Evolutionary conservation across 2,888 invertebrate genomes (phyloP).

Genomic region (Chloromyia formosa): DNA sequence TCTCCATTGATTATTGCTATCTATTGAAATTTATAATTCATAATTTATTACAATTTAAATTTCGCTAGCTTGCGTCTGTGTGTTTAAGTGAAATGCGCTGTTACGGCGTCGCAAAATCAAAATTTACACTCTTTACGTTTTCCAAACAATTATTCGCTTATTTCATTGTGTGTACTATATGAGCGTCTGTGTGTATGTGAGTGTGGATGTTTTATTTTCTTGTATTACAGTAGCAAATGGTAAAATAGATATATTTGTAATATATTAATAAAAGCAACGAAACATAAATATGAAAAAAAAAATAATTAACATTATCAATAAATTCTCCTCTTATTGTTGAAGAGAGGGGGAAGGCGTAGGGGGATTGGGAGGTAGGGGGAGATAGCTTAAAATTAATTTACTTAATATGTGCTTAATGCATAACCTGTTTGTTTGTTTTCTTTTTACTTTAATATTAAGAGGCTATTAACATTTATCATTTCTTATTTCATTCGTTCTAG

Average conservation of each 20-base stretch:
- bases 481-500: not conserved
- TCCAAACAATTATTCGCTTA: conserved; percentile 2
- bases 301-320: conserved; percentile 28
- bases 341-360: too few species aligned
- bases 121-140: conserved; percentile 15
- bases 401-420: not conserved
- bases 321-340: not conserved
- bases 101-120: conserved; percentile 31
- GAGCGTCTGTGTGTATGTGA: too few species aligned
- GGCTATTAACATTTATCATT: conserved; percentile 22
- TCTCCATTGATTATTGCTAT: too few species aligned
- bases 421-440: conserved; percentile 16
- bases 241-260: conserved; percentile 37
- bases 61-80: not conserved
- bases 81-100: conserved; percentile 2
- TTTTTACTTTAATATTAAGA: not conserved
- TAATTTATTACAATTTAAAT: too few species aligned
- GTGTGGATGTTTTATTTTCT: too few species aligned
- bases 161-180: too few species aligned
- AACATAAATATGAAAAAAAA: conserved; percentile 41
- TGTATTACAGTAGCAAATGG: conserved; percentile 24
- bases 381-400: conserved; percentile 31
- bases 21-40: too few species aligned
- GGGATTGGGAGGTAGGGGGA: not conserved
- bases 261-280: conserved; percentile 42